phyloP scores from a whole-genome alignment of 2,797 vertebrate genomes.

The Microctenopoma steveboyesi region DNA sequence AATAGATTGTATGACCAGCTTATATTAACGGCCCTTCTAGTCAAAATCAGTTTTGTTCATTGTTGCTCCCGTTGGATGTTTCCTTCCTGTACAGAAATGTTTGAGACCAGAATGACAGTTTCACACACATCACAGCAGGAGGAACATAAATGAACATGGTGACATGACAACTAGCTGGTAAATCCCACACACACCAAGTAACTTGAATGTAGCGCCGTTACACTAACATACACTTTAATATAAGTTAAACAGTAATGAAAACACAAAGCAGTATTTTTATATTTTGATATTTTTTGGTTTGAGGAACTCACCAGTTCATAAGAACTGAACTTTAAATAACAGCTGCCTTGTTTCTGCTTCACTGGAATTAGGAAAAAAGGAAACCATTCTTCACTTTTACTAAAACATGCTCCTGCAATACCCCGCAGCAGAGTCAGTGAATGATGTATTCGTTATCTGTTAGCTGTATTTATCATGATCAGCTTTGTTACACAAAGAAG shows the following conservation, averaged over 20 bases:
- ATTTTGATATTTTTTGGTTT: too few species aligned
- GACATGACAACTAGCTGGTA: too few species aligned
- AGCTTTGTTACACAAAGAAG: slow-evolving; percentile 8
- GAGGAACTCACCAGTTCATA: background rate
- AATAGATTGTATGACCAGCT: background rate
- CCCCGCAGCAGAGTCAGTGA: background rate
- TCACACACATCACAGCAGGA: background rate
- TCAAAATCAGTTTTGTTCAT: background rate
- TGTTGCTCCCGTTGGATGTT: background rate
- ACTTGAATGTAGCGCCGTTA: too few species aligned
- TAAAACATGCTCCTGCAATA: background rate
- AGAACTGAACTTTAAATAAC: slow-evolving; percentile 10
- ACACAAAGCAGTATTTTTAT: too few species aligned
- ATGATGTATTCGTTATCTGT: slow-evolving; percentile 19
- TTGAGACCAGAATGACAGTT: background rate
- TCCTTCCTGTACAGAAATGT: background rate
- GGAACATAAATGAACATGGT: too few species aligned
- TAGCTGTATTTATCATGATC: slow-evolving; percentile 18
- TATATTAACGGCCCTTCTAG: background rate
- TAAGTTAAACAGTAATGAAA: too few species aligned
- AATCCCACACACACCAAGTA: too few species aligned
- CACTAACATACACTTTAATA: too few species aligned
- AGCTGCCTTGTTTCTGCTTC: slow-evolving; percentile 1
- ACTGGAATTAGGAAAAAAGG: slow-evolving; percentile 5
- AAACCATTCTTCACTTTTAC: background rate